These are phyloP conservation scores for Sceliomorpha sp. DNA, from an alignment of 2,888 invertebrate genomes.

Conservation along the genomic window DNA sequence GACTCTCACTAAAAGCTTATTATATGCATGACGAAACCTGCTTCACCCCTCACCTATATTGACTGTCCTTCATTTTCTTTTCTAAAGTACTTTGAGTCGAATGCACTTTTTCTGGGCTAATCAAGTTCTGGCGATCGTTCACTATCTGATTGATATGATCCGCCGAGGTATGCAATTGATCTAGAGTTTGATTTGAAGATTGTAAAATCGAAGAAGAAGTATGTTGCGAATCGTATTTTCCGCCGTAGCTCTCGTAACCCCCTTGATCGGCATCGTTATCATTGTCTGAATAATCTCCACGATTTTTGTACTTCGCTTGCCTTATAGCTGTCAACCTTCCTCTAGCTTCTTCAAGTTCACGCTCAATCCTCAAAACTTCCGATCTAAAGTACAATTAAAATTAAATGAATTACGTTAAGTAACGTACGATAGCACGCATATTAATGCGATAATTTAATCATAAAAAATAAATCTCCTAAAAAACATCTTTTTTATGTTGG, in stretches of 20 bases:
- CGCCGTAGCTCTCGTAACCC: slow-evolving; percentile 81
- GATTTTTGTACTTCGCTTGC: slow-evolving; percentile 93
- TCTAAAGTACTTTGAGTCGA: slow-evolving; percentile 74
- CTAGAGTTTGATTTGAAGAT: slow-evolving; percentile 61
- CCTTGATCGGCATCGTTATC: slow-evolving; percentile 84
- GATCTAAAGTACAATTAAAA: slow-evolving; percentile 81
- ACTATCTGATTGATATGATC: slow-evolving; percentile 65
- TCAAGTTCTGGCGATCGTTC: slow-evolving; percentile 66
- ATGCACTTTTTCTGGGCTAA: slow-evolving; percentile 75
- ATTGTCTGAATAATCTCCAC: slow-evolving; percentile 79
- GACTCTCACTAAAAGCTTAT: too few relatives aligned
- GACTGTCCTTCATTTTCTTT: slow-evolving; percentile 68
- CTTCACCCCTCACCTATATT: slow-evolving; percentile 61
- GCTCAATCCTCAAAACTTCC: slow-evolving; percentile 95
- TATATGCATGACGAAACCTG: too few relatives aligned
- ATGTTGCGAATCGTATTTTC: slow-evolving; percentile 81
- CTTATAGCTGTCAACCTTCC: slow-evolving; percentile 94
- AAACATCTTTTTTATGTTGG: too few relatives aligned
- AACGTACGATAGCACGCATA: too few relatives aligned
- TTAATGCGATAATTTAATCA: too few relatives aligned
- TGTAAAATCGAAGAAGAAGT: slow-evolving; percentile 69
- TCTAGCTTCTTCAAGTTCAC: slow-evolving; percentile 95
- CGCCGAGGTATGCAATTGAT: slow-evolving; percentile 62
- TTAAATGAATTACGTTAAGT: background rate
- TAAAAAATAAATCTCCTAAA: too few relatives aligned